Evolutionary conservation across 2,113 vertebrate genomes (phyloP).

Genomic region (Murina feae): DNA sequence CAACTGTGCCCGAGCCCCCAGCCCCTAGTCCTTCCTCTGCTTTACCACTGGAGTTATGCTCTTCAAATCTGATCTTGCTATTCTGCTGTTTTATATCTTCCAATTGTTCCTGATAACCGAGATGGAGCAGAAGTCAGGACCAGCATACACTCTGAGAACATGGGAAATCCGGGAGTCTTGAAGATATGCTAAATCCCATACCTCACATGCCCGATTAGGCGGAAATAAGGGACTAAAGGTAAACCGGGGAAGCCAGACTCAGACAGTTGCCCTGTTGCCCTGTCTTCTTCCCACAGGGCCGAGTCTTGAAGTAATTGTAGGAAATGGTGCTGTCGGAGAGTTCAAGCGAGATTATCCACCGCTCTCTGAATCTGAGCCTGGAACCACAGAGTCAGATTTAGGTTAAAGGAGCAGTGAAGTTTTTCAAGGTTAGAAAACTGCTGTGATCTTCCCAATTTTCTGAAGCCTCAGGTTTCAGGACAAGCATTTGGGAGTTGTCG

Average conservation of each 20-base stretch:
- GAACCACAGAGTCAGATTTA: background rate
- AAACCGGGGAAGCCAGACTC: background rate
- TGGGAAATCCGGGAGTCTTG: background rate
- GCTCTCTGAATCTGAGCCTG: background rate
- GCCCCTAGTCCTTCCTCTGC: background rate
- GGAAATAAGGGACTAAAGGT: background rate
- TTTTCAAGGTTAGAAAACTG: background rate
- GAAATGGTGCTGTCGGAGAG: background rate
- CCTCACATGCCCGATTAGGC: background rate
- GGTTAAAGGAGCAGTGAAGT: background rate
- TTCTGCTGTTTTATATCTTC: background rate
- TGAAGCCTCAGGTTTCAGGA: background rate
- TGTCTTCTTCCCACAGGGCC: background rate
- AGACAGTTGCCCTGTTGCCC: background rate
- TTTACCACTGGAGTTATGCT: background rate
- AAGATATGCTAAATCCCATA: background rate
- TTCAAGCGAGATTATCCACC: background rate
- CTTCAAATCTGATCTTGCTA: background rate
- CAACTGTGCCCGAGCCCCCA: background rate
- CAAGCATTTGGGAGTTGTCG: background rate
- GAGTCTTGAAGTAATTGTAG: background rate
- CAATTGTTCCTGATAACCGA: background rate
- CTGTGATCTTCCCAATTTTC: background rate
- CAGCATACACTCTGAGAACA: background rate
- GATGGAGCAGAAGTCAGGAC: background rate